These are phyloP conservation scores for roundworm (Caenorhabditis elegans) DNA, from an alignment of 1,140 invertebrate genomes.

Conservation along the genomic window WBcel235 BX284602.5:2225501-2226000, in stretches of 20 bases:
- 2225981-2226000: not conserved
- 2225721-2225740: not conserved
- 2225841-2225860: no score
- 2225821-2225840: not conserved
- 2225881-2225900: no score
- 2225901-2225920: no score
- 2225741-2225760: not conserved
- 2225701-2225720: constrained; percentile 9
- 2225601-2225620: constrained; percentile 70
- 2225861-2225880: not conserved
- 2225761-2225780: not conserved
- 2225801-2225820: not conserved
- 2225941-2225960: not conserved
- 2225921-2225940: not conserved
- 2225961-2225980: not conserved
- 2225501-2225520: no score
- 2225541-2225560: not conserved
- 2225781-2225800: not conserved
- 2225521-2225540: not conserved
- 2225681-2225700: no score
- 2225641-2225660: constrained; percentile 69
- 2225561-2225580: constrained; percentile 69
- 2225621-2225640: constrained; percentile 69
- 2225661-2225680: constrained; percentile 68
- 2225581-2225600: constrained; percentile 68